Percentiles rank a stretch among this genome's conserved stretches.
Evolutionary conservation across 1,140 invertebrate genomes (phyloP).

Genomic region (Bombus waltoni): DNA sequence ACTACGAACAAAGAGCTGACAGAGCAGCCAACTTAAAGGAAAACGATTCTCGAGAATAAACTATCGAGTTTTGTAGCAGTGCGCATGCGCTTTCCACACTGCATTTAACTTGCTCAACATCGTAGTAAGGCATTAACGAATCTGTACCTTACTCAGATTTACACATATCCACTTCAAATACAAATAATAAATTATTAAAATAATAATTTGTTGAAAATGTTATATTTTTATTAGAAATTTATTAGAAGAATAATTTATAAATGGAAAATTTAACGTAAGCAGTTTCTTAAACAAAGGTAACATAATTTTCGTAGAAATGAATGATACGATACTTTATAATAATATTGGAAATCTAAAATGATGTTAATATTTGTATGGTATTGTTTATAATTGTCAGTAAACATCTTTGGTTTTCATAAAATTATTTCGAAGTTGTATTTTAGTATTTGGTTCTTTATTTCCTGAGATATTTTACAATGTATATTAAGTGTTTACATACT

Average conservation of each 20-base stretch:
- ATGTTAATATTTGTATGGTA: neutral
- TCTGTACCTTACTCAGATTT: neutral
- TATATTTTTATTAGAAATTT: neutral
- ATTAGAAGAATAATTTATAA: neutral
- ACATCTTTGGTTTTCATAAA: neutral
- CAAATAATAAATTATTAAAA: neutral
- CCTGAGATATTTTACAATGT: neutral
- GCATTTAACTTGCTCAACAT: neutral
- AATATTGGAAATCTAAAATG: neutral
- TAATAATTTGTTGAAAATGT: neutral
- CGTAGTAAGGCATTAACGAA: neutral
- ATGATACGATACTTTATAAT: neutral
- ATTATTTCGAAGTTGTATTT: neutral
- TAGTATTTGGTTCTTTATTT: neutral
- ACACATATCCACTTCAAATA: neutral
- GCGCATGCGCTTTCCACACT: conserved; percentile 7
- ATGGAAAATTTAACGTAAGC: too few relatives aligned
- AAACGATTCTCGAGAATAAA: conserved; percentile 23
- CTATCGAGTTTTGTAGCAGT: conserved; percentile 18
- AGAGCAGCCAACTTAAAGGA: conserved; percentile 8
- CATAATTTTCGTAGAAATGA: neutral
- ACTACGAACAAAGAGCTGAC: conserved; percentile 37
- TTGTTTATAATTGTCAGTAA: neutral
- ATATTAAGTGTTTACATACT: neutral
- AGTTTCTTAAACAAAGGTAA: neutral